Percentiles rank a stretch among this genome's conserved stretches.
phyloP scores from a whole-genome alignment of 2,797 vertebrate species.

The Urophycis tenuis region DNA sequence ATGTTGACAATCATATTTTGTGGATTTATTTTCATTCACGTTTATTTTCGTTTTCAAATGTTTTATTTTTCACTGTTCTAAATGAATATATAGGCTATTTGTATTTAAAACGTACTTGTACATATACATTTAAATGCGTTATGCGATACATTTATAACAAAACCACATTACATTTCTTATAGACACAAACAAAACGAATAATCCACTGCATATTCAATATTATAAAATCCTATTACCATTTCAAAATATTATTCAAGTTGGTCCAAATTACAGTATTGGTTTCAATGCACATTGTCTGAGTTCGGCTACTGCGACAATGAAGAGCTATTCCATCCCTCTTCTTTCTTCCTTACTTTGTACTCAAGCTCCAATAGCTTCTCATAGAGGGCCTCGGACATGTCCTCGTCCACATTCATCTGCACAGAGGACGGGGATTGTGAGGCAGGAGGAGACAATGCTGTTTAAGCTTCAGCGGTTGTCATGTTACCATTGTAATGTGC shows the following conservation, averaged over 20 bases:
- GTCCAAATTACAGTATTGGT: neutral
- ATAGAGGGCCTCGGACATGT: slow-evolving; percentile 73
- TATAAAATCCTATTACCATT: neutral
- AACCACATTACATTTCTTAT: neutral
- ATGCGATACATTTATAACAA: neutral
- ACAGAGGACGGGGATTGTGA: slow-evolving; percentile 45
- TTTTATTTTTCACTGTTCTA: neutral
- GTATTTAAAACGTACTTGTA: neutral
- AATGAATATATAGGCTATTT: neutral
- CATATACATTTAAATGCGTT: neutral
- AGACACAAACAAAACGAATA: neutral
- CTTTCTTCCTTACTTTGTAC: slow-evolving; percentile 46
- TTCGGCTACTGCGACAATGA: too few relatives aligned
- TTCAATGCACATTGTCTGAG: neutral
- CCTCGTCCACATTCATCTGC: slow-evolving; percentile 83
- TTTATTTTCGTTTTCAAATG: neutral
- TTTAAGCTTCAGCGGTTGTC: neutral
- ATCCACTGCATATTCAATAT: neutral
- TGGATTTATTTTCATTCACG: neutral
- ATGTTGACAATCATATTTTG: neutral
- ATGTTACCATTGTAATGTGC: neutral
- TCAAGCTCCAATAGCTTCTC: slow-evolving; percentile 78
- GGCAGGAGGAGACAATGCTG: slow-evolving; percentile 20
- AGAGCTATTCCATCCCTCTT: neutral
- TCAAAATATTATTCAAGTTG: neutral